Evolutionary conservation across 92 coral and sea anemone species (phyloP).

Genomic region (Scolanthus callimorphus): DNA sequence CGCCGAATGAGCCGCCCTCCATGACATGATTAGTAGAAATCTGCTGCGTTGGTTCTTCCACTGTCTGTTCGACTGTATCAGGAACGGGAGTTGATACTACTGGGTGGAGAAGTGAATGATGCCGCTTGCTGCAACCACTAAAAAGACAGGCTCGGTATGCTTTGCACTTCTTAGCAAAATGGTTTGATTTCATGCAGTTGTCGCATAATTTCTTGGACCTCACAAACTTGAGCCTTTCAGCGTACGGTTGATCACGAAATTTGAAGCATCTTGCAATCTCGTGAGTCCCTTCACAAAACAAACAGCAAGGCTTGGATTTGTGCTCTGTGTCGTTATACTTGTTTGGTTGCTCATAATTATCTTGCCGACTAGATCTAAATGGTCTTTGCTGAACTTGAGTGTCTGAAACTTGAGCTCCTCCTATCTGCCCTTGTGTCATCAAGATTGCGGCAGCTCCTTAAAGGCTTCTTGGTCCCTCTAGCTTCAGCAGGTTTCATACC

Average conservation of each 20-base stretch:
- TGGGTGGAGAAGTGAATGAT: conserved; percentile 40
- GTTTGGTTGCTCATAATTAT: background rate
- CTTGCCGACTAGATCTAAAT: background rate
- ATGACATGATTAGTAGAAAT: background rate
- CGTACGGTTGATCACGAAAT: conserved; percentile 16
- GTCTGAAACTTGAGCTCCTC: too few relatives aligned
- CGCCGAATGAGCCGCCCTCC: background rate
- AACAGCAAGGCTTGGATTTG: conserved; percentile 5
- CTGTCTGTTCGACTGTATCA: background rate
- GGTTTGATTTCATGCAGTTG: conserved; percentile 24
- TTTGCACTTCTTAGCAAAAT: conserved; percentile 30
- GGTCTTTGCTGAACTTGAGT: conserved; percentile 3
- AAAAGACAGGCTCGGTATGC: conserved; percentile 5
- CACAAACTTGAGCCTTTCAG: conserved; percentile 8
- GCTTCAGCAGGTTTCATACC: conserved; percentile 27
- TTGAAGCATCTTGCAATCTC: conserved; percentile 22
- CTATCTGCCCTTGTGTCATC: background rate
- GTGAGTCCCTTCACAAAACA: conserved; percentile 16
- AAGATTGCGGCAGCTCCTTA: background rate
- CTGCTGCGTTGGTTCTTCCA: background rate
- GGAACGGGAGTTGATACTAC: background rate
- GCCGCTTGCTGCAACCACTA: conserved; percentile 19
- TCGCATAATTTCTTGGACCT: conserved; percentile 19
- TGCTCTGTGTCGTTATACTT: background rate
- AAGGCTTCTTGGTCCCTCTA: background rate